Evolutionary conservation across 2,888 invertebrate species (phyloP), one percentile per base, ranked within the genome.

Genomic region (Drosophila testacea): DNA sequence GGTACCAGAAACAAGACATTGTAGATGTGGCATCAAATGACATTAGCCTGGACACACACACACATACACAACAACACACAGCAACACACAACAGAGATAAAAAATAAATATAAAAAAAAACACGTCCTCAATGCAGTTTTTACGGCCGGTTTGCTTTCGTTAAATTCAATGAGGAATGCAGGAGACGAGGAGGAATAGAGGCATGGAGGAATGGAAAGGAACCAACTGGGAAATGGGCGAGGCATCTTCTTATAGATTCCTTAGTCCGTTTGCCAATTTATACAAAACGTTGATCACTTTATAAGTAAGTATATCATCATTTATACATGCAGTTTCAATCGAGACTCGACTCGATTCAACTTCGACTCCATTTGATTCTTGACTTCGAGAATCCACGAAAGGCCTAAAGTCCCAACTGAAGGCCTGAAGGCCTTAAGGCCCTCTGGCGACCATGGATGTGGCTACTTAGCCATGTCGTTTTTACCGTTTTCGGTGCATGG

Each of bases 401-500:
- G 44, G 52, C 44, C 13, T 39, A 44, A 10, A 41, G 30, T 36
- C 22, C 4, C 50, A 34, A 50, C 34, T 36, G 22, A 50, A 38
- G 4, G 38, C 36, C 9, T 22, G 7, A 28, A 28, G 32, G 41
- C 42, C 44, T 55, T 32, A 6, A 34, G 52, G 61, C 61, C 60
- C 60, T 61, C 42, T 60, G 57, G 57, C 28, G 57, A 28, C 46
- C 36, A 44, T 30, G 57, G 34, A 41, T 57, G 9, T 62, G 67
- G 71, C 71, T 73, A 70, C 69, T 80, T 76, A 69, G 69, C 81
- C 81, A 86, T 74, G 83, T 88, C 69, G 79, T 73, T 89, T 86
- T 89, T 83, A 83, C 87, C 84, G 89, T 89, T 87, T 88, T 79
- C 63, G 87, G 86, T 69, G 74, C 71, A 79, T 73, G 71, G 68